phyloP scores from a whole-genome alignment of 2,888 invertebrate genomes.

The Dryococelus australis region DNA sequence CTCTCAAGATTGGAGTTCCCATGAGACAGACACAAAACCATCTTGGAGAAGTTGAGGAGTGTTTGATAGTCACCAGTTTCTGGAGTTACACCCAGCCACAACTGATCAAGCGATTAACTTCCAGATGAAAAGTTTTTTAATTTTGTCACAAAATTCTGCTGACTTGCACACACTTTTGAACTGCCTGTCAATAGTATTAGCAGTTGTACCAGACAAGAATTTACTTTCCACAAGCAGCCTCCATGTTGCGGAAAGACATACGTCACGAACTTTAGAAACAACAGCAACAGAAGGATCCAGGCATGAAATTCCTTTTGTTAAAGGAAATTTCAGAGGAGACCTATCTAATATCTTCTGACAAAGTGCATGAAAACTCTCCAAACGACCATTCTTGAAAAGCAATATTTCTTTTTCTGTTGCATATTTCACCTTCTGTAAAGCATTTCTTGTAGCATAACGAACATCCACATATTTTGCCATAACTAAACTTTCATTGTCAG shows the following conservation, averaged over 20 bases:
- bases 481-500: not conserved
- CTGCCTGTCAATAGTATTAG: not conserved
- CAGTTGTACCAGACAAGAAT: not conserved
- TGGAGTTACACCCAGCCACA: not conserved
- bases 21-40: not conserved
- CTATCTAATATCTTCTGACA: not conserved
- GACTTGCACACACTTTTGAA: not conserved
- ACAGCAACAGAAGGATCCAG: not conserved
- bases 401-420: not conserved
- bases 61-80: not conserved
- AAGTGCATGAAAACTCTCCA: not conserved
- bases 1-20: not conserved
- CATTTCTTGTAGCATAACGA: not conserved
- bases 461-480: not conserved
- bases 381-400: not conserved
- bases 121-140: not conserved
- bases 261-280: not conserved
- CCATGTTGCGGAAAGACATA: not conserved
- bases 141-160: not conserved
- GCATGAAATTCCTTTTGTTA: not conserved
- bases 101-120: not conserved
- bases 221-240: not conserved
- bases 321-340: not conserved
- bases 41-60: not conserved
- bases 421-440: not conserved